A percentile compares a stretch with the other conserved stretches of the same genome.
Evolutionary conservation across 2,888 invertebrate genomes (phyloP).

Genomic region (Sycophila texana): DNA sequence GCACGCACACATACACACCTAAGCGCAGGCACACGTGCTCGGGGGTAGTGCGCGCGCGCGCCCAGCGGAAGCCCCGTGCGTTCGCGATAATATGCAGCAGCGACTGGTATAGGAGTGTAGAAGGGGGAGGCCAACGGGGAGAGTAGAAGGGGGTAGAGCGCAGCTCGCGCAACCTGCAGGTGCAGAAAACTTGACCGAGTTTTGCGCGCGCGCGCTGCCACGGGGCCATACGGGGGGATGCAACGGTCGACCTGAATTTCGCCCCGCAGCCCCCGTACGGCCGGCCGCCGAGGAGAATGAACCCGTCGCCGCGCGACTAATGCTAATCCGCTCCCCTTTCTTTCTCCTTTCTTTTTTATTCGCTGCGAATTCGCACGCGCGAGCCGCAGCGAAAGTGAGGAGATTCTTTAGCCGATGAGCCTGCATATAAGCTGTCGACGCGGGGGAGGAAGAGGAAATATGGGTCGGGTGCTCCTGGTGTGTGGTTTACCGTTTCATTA

Average conservation of each 20-base stretch:
- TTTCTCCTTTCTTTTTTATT: too few species aligned
- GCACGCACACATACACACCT: too few species aligned
- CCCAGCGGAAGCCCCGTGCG: too few species aligned
- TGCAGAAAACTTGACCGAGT: slow-evolving; percentile 75
- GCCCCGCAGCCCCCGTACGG: slow-evolving; percentile 55
- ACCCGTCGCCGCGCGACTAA: background rate
- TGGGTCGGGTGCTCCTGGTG: background rate
- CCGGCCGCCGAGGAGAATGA: background rate
- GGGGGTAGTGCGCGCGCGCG: too few species aligned
- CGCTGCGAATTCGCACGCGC: background rate
- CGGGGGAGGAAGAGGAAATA: background rate
- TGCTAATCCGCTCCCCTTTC: background rate
- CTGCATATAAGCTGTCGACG: background rate
- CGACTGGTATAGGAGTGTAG: background rate
- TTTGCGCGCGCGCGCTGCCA: slow-evolving; percentile 64
- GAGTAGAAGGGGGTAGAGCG: background rate
- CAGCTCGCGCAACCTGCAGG: slow-evolving; percentile 67
- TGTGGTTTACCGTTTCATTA: background rate
- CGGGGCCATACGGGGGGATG: background rate
- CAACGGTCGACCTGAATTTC: slow-evolving; percentile 68
- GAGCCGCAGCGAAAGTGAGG: too few species aligned
- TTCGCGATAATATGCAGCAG: too few species aligned
- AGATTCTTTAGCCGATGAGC: background rate
- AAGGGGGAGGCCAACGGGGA: background rate
- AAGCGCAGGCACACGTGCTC: too few species aligned